Percentiles rank a stretch among this genome's conserved stretches.
phyloP scores from a whole-genome alignment of 2,797 vertebrate species.

The Eidolon dupreanum region DNA sequence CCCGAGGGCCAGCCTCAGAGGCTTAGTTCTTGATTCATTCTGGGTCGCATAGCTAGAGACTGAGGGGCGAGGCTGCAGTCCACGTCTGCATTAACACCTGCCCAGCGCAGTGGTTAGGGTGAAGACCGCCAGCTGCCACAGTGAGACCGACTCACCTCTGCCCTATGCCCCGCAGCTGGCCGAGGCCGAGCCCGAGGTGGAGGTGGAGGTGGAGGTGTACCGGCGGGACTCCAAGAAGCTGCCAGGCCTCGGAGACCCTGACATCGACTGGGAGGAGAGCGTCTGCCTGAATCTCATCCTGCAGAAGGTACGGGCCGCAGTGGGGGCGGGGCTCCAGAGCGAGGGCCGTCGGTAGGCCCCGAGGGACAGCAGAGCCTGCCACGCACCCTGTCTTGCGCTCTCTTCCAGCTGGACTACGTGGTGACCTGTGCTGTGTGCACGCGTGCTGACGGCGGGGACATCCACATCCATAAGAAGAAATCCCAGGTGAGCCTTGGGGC shows the following conservation, averaged over 20 bases:
- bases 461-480: conserved; percentile 98
- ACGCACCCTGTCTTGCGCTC: background rate
- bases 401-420: conserved; percentile 94
- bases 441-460: conserved; percentile 95
- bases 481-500: conserved; percentile 91
- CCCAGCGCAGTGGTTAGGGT: rapidly evolving
- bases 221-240: conserved; percentile 98
- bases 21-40: background rate
- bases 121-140: rapidly evolving
- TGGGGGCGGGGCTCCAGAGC: background rate
- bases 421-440: conserved; percentile 99
- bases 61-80: rapidly evolving
- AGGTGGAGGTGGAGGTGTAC: conserved; percentile 98
- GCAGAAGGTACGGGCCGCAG: conserved; percentile 90
- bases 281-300: conserved; percentile 98
- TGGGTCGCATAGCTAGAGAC: rapidly evolving
- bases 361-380: background rate
- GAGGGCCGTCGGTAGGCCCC: rapidly evolving
- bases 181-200: conserved; percentile 87
- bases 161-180: background rate
- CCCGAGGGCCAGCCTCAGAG: background rate
- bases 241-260: conserved; percentile 96
- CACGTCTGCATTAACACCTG: rapidly evolving
- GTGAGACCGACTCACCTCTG: rapidly evolving
- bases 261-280: conserved; percentile 99